A percentile compares a stretch with the other conserved stretches of the same genome.
Evolutionary conservation across 92 coral and sea anemone genomes (phyloP).

Genomic region (Zoanthus solanderi): DNA sequence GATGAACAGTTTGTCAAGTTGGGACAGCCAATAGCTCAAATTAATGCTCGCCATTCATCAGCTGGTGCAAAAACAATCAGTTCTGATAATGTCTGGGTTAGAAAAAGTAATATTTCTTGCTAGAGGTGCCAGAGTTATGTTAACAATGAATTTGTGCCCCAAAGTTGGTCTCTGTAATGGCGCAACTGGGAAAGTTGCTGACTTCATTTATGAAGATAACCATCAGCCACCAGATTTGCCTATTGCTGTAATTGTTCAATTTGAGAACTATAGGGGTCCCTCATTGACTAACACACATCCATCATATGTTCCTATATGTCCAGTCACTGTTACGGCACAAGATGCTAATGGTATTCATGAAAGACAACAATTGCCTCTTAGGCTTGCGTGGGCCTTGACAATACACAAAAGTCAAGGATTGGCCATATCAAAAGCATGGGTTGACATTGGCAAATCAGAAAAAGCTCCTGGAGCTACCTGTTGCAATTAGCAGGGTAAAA

Average conservation of each 20-base stretch:
- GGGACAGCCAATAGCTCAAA: slow-evolving; percentile 40
- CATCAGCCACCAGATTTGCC: no score
- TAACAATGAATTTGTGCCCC: slow-evolving; percentile 55
- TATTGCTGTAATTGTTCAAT: no score
- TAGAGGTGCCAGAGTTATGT: slow-evolving; percentile 49
- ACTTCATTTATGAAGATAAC: neutral
- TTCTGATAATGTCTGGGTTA: slow-evolving; percentile 59
- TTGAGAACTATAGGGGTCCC: no score
- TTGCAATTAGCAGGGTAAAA: neutral
- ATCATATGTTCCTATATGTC: no score
- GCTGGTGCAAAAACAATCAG: slow-evolving; percentile 42
- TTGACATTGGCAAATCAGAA: neutral
- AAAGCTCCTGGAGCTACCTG: neutral
- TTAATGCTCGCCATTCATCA: slow-evolving; percentile 58
- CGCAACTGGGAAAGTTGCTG: neutral
- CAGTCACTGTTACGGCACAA: no score
- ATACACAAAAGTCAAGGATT: neutral
- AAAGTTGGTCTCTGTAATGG: slow-evolving; percentile 55
- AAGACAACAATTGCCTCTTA: neutral
- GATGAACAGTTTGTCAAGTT: slow-evolving; percentile 36
- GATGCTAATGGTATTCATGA: neutral
- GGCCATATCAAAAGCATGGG: neutral
- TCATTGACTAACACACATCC: no score
- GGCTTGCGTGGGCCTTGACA: neutral
- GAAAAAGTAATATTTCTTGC: slow-evolving; percentile 51